Conservation (phyloP, 35 echinoderm and acorn worm species). For the Ptychodera flava region DNA sequence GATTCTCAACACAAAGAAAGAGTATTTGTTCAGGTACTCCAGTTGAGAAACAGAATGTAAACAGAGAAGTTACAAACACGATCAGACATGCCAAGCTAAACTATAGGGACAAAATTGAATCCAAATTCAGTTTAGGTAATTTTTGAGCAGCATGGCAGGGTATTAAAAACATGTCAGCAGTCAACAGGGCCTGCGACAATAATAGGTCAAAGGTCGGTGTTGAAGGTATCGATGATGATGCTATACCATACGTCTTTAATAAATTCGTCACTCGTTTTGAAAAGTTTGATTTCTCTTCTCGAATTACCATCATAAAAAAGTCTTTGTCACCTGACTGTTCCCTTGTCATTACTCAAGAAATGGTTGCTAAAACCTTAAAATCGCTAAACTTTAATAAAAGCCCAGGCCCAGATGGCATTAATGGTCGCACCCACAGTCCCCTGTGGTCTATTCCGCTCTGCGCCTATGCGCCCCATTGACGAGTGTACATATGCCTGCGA, state of each 20-base stretch:
- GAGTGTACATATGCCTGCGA: no score
- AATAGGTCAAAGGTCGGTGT: background rate
- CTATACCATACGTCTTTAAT: background rate
- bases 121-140: background rate
- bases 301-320: background rate
- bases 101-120: background rate
- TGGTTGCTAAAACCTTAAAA: background rate
- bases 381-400: background rate
- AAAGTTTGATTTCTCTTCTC: background rate
- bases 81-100: background rate
- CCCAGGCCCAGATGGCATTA: background rate
- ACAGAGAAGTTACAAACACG: background rate
- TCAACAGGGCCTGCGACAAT: background rate
- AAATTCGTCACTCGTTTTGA: background rate
- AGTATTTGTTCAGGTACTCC: background rate
- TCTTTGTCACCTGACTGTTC: background rate
- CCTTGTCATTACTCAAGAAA: background rate
- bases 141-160: background rate
- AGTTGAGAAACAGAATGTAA: background rate
- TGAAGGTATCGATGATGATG: background rate
- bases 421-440: no score
- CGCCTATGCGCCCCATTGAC: no score
- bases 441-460: no score
- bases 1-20: background rate
- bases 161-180: background rate